A percentile compares a stretch with the other conserved stretches of the same genome.
phyloP scores from a whole-genome alignment of 1,140 invertebrate species.

The Geopemphigus sp. region DNA sequence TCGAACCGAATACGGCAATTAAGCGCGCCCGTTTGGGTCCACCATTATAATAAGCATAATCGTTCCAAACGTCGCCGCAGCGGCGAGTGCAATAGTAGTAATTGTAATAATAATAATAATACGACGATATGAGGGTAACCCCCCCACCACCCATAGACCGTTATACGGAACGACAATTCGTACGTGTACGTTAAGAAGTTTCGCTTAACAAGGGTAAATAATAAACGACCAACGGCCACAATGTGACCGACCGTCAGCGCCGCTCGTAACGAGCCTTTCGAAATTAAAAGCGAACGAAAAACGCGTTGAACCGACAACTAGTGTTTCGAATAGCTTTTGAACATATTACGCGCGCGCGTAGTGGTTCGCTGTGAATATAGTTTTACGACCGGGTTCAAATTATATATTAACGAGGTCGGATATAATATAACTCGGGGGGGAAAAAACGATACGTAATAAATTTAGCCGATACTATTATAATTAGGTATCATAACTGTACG shows the following conservation, averaged over 20 bases:
- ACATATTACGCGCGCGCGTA: background rate
- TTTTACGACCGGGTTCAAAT: background rate
- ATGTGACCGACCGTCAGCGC: background rate
- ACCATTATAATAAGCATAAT: background rate
- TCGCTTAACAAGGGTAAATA: conserved; percentile 3
- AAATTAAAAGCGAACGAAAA: background rate
- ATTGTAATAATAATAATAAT: background rate
- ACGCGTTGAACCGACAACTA: background rate
- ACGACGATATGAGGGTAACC: conserved; percentile 5
- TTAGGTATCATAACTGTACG: background rate
- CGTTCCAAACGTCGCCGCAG: background rate
- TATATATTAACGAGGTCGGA: background rate
- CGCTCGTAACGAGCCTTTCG: too few species aligned
- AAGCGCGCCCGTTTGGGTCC: background rate
- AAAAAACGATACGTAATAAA: too few species aligned
- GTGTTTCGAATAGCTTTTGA: background rate
- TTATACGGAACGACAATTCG: background rate
- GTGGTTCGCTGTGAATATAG: background rate
- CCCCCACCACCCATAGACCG: background rate
- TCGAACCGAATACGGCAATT: background rate
- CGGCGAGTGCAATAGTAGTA: too few species aligned
- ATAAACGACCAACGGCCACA: background rate
- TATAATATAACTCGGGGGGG: background rate
- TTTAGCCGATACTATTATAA: background rate
- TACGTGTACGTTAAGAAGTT: background rate